Evolutionary conservation across 1,140 invertebrate species (phyloP), one percentile per base, ranked within the genome.

Genomic region (Solenopsis fugax): DNA sequence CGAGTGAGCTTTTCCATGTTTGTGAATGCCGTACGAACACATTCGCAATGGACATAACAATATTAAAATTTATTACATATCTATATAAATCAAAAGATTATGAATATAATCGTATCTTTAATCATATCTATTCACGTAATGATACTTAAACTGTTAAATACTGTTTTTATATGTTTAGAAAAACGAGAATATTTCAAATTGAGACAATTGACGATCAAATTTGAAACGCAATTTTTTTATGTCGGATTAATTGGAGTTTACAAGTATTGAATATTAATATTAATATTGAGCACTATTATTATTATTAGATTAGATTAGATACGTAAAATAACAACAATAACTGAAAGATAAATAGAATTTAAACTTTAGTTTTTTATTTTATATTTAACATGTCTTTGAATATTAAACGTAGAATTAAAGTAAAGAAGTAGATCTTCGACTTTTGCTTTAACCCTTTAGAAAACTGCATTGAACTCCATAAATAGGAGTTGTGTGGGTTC

Each of bases 121-220:
- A 41, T 41, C 7, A 24, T 56, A 7, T 56, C 13, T 48, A 69
- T 48, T 69, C n/a, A 65, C 2, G 16, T n/a, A 3, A 34, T 18
- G 18, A 64, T 37, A 64, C 6, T 64, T 64, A 9, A 37, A 29
- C 29, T 1, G 29, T 29, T 29, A 29, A 65, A n/a, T 37, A 9
- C 7, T 41, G 4, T 41, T 37, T 37, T 65, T n/a, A 37, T 37
- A 3, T n/a, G 12, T 34, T 7, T 4, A 64, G 16, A 34, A 34
- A 34, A 64, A 65, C 9, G 37, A 13, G 29, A 45, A 67, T 69
- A 21, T 45, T 45, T 67, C 13, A 48, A 69, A 69, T 69, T 50
- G 2, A 29, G 41, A 16, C n/a, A 50, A 9, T 69, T 29, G 48
- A 69, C 21, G n/a, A 18, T 10, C 29, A 50, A 50, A 7, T 48